A percentile compares a stretch with the other conserved stretches of the same genome.
Evolutionary conservation across 2,113 vertebrate genomes (phyloP).

Genomic region (Albula goreensis): DNA sequence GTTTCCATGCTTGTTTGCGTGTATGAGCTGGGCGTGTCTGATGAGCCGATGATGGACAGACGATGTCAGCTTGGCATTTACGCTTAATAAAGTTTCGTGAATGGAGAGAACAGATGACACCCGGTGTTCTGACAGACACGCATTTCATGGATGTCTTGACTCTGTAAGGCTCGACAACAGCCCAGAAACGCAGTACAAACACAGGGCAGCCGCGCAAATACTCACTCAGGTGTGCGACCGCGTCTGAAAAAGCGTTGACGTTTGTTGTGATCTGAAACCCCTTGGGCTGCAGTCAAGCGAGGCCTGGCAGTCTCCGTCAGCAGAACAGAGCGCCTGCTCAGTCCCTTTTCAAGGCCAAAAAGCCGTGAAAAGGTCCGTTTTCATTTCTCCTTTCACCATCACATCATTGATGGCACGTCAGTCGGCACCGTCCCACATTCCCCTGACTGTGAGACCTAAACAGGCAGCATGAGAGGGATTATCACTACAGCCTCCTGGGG

Average conservation of each 20-base stretch:
- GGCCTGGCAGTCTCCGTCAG: no score
- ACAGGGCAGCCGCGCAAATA: no score
- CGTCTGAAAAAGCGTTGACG: no score
- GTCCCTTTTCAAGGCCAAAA: no score
- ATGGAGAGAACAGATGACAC: no score
- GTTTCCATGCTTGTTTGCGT: background rate
- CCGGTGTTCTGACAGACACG: no score
- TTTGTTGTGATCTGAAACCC: no score
- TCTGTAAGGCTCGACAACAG: background rate
- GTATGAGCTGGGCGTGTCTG: background rate
- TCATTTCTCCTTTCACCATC: background rate
- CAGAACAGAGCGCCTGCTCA: no score
- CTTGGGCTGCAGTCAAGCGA: no score
- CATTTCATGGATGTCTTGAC: no score
- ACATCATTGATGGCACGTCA: background rate
- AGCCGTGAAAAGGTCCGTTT: background rate
- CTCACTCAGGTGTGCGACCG: no score
- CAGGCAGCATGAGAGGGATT: background rate
- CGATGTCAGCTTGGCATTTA: background rate
- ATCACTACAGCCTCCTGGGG: background rate
- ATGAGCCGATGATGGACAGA: background rate
- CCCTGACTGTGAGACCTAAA: background rate
- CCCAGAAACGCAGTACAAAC: no score
- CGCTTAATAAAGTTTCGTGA: background rate
- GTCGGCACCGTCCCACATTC: background rate